Evolutionary conservation across 2,113 vertebrate genomes (phyloP).

Genomic region (Rhegmatorhina hoffmannsi): DNA sequence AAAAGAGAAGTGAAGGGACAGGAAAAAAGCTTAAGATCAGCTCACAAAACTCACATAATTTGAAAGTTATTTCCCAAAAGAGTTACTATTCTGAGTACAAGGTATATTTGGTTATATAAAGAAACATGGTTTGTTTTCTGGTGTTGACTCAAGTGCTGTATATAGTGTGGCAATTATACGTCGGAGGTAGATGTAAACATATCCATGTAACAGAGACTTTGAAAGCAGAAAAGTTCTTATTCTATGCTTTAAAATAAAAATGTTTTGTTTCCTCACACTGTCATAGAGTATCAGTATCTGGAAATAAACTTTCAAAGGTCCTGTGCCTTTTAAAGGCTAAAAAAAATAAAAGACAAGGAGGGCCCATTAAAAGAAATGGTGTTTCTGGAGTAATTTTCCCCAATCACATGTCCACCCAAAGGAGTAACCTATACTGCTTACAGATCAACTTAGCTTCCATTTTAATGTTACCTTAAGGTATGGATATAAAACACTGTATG

Average conservation of each 20-base stretch:
- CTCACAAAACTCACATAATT: conserved; percentile 59
- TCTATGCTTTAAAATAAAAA: neutral
- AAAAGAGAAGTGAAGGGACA: conserved; percentile 74
- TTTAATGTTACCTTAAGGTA: neutral
- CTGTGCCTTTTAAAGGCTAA: neutral
- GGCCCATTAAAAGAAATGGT: neutral
- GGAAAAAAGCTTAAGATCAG: conserved; percentile 69
- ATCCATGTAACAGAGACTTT: neutral
- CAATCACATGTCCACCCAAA: neutral
- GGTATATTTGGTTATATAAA: conserved; percentile 4
- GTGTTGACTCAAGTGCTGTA: neutral
- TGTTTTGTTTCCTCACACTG: neutral
- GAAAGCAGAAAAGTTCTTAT: neutral
- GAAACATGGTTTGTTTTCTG: conserved; percentile 11
- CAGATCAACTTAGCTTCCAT: neutral
- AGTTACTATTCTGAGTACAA: conserved; percentile 10
- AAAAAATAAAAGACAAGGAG: neutral
- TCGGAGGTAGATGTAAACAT: neutral
- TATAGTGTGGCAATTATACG: neutral
- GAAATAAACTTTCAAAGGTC: conserved; percentile 4
- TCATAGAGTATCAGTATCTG: neutral
- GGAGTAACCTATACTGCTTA: neutral
- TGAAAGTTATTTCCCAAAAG: conserved; percentile 45
- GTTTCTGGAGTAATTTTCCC: neutral
- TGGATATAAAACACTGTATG: neutral